Percentiles rank a stretch among this genome's conserved stretches.
Conservation (phyloP, 2,113 vertebrate species). For the Cinclus cinclus region DNA sequence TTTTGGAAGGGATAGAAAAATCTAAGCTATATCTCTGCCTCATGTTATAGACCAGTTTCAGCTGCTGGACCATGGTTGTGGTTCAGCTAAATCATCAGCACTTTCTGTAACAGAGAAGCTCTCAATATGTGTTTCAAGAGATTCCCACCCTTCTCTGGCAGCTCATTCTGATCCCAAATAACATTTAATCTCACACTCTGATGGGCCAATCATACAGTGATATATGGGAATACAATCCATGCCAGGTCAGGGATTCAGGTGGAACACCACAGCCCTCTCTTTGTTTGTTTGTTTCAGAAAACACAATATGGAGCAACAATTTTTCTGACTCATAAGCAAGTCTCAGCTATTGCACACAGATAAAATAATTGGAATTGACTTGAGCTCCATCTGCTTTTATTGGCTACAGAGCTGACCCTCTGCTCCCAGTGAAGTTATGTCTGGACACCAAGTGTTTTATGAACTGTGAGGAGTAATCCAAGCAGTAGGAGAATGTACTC, state of each 20-base stretch:
- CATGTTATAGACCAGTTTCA: accelerated
- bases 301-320: not conserved
- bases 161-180: not conserved
- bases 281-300: not conserved
- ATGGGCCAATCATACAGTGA: not conserved
- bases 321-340: not conserved
- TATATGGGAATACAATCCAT: accelerated
- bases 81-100: not conserved
- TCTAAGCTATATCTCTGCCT: not conserved
- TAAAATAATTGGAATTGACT: not conserved
- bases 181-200: not conserved
- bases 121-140: not conserved
- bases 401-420: not conserved
- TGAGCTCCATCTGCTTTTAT: not conserved
- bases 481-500: not conserved
- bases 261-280: not conserved
- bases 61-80: not conserved
- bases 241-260: not conserved
- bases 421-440: not conserved
- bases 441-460: slow-evolving; percentile 6
- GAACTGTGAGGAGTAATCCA: not conserved
- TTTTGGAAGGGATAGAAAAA: not conserved
- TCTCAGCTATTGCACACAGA: not conserved
- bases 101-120: not conserved
- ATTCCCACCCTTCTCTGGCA: not conserved